Evolutionary conservation across 1,140 invertebrate genomes (phyloP).

Genomic region (Polyergus mexicanus): DNA sequence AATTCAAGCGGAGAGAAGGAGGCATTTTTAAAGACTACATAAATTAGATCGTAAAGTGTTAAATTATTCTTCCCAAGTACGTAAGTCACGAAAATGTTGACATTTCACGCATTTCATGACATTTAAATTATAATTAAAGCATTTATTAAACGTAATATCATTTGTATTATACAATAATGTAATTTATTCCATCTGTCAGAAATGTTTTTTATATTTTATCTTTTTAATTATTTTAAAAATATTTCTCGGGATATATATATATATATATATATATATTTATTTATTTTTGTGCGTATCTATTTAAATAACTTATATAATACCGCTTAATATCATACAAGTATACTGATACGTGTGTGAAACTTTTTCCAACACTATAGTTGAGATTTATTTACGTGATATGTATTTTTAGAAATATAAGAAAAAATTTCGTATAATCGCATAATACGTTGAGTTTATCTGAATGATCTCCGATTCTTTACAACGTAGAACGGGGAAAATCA

Average conservation of each 20-base stretch:
- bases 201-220: too few relatives aligned
- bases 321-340: not conserved
- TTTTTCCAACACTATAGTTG: not conserved
- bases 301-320: not conserved
- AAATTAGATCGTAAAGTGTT: too few relatives aligned
- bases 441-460: not conserved
- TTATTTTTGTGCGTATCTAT: not conserved
- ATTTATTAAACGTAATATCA: too few relatives aligned
- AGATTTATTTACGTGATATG: not conserved
- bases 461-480: not conserved
- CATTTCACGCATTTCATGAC: too few relatives aligned
- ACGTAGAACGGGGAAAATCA: not conserved
- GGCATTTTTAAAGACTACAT: not conserved
- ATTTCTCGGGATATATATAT: too few relatives aligned
- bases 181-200: too few relatives aligned
- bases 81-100: too few relatives aligned
- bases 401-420: not conserved
- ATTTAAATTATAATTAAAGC: too few relatives aligned
- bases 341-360: not conserved
- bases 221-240: too few relatives aligned
- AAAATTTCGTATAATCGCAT: not conserved
- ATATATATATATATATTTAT: not conserved
- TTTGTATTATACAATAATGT: too few relatives aligned
- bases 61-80: too few relatives aligned
- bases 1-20: constrained; percentile 7